These are phyloP conservation scores for Harmothoe impar DNA, from an alignment of 2,888 invertebrate species.

Conservation along the genomic window DNA sequence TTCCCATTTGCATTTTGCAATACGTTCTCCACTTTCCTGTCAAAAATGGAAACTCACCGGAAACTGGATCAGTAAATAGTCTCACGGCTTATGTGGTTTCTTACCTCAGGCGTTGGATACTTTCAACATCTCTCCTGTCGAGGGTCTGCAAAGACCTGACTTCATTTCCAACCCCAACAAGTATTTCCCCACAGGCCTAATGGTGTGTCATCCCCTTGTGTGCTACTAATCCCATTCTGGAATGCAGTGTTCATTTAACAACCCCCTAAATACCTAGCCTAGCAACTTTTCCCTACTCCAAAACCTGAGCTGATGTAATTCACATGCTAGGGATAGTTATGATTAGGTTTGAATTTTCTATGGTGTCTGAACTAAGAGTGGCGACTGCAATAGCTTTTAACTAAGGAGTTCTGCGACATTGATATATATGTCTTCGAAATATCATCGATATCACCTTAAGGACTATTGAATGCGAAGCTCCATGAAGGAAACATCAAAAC, in stretches of 20 bases:
- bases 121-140: slow-evolving; percentile 72
- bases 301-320: background rate
- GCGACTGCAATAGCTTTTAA: no score
- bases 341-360: no score
- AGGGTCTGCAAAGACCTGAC: slow-evolving; percentile 77
- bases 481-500: no score
- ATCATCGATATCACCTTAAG: no score
- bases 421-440: no score
- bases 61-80: background rate
- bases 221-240: slow-evolving; percentile 44
- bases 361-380: no score
- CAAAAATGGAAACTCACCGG: background rate
- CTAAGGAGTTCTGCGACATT: no score
- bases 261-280: background rate
- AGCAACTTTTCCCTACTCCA: background rate
- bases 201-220: slow-evolving; percentile 41
- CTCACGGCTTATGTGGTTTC: slow-evolving; percentile 28
- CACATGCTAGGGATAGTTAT: background rate
- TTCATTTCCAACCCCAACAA: slow-evolving; percentile 74
- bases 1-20: background rate
- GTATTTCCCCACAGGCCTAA: slow-evolving; percentile 73
- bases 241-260: slow-evolving; percentile 6
- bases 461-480: no score
- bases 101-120: slow-evolving; percentile 76
- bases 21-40: background rate